Conservation (phyloP, 2,797 vertebrate species). For the Erethizon dorsatum region DNA sequence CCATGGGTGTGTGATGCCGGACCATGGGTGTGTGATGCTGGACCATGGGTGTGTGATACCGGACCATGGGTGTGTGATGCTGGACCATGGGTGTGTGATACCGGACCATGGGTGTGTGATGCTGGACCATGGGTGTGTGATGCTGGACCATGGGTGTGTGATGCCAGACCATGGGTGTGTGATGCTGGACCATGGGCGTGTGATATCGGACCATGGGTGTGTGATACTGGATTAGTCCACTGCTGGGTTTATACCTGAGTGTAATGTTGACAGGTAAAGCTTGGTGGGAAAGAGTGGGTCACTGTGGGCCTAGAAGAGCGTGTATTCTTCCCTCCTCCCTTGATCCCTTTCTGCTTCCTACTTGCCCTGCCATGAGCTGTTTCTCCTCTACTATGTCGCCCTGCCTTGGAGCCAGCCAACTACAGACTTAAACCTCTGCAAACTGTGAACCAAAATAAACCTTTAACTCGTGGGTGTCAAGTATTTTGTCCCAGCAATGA, state of each 20-base stretch:
- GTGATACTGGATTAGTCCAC: not conserved
- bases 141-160: not conserved
- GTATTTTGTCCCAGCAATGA: not conserved
- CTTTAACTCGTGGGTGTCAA: not conserved
- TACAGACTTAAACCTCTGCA: not conserved
- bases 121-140: no score
- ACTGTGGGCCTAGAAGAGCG: not conserved
- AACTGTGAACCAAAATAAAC: not conserved
- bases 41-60: not conserved
- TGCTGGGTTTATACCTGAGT: not conserved
- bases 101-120: no score
- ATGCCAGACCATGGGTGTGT: no score
- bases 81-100: not conserved
- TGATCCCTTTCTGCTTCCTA: not conserved
- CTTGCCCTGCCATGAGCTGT: not conserved
- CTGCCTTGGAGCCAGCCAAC: not conserved
- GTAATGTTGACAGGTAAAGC: not conserved
- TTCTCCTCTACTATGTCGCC: not conserved
- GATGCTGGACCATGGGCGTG: not conserved
- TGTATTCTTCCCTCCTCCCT: not conserved
- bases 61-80: not conserved
- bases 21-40: no score
- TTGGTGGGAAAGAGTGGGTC: not conserved
- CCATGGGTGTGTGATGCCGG: not conserved
- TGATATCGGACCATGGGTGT: no score